Base-by-base conservation (phyloP, 2,888 invertebrate genomes). In the Iselma pallidipennis region DNA sequence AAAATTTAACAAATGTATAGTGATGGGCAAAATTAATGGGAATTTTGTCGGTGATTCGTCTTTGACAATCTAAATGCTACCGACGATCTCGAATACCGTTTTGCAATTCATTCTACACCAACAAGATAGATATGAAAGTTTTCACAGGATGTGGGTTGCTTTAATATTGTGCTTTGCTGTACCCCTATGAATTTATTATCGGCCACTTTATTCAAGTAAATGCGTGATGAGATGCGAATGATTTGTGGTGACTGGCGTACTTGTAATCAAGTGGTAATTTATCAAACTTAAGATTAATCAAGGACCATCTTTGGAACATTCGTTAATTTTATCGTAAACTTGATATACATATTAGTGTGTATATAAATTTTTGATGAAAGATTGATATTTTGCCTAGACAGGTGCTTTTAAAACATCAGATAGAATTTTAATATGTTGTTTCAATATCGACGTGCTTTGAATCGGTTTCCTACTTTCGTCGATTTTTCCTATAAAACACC, bases 1-100 rank as follows among this genome's bases (percentile, higher is more conserved):
- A 29, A 51, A 55, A 9, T 19, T 53, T 48, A 45, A 52, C 60
- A 60, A 60, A 59, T 54, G 59, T 53, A 60, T 56, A 51, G 49
- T 51, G 37, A 55, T 55, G 37, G 26, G 14, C 42, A 37, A 51
- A 57, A 61, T 61, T 61, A 61, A 61, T 61, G 56, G 53, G 42
- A 37, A 57, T 57, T 60, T 57, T 48, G 52, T 53, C 49, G 48
- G 52, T 61, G 25, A 56, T 61, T 61, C 56, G 37, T 61, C 56
- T 61, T 33, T 10, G 14, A 48, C 45, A 55, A 55, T 55, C 16
- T 42, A 49, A 57, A 29, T 45, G 61, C 56, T 59, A 59, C 59
- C 49, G 59, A 28, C 26, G 6, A 16, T 45, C 45, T 45, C 21
- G 10, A 45, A 45, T 45, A 45, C 2, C 7, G 10, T 45, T 45